phyloP scores from a whole-genome alignment of 2,797 vertebrate species.

The Hyperoplus lanceolatus region DNA sequence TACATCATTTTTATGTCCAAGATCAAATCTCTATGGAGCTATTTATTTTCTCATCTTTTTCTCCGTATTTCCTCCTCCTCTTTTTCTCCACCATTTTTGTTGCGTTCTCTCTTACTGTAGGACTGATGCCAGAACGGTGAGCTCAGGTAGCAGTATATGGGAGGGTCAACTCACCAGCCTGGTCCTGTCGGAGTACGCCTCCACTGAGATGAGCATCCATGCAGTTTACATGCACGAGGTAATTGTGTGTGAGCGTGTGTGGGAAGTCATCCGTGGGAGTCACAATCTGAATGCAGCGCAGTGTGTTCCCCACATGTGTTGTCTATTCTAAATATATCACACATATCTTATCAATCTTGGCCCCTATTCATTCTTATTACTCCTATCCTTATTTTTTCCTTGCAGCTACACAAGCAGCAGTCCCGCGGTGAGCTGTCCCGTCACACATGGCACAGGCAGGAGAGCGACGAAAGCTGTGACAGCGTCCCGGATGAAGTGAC shows the following conservation, averaged over 20 bases:
- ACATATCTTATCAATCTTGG: not conserved
- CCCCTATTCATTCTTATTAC: not conserved
- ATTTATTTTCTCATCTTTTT: not conserved
- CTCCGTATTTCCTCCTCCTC: not conserved
- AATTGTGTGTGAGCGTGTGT: constrained; percentile 43
- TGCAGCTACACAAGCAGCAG: constrained; percentile 92
- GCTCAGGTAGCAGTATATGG: constrained; percentile 97
- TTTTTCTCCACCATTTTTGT: constrained; percentile 6
- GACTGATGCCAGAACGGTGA: constrained; percentile 92
- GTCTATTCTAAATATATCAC: not conserved
- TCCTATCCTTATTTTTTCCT: not conserved
- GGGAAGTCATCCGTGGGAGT: not conserved
- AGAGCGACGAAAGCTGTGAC: constrained; percentile 97
- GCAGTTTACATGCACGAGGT: constrained; percentile 99
- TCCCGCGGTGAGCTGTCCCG: constrained; percentile 91
- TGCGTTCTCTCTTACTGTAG: constrained; percentile 70
- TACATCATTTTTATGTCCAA: constrained; percentile 1
- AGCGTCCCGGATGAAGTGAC: constrained; percentile 89
- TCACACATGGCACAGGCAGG: constrained; percentile 96
- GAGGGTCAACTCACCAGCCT: constrained; percentile 96
- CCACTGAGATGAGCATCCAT: constrained; percentile 98
- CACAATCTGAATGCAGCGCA: not conserved
- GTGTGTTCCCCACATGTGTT: not conserved
- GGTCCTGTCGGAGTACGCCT: constrained; percentile 96
- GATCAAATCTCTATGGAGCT: not conserved